Percentiles rank a stretch among this genome's conserved stretches.
These are phyloP conservation scores for Setophaga coronata DNA, from an alignment of 2,113 vertebrate species.

Conservation along the genomic window DNA sequence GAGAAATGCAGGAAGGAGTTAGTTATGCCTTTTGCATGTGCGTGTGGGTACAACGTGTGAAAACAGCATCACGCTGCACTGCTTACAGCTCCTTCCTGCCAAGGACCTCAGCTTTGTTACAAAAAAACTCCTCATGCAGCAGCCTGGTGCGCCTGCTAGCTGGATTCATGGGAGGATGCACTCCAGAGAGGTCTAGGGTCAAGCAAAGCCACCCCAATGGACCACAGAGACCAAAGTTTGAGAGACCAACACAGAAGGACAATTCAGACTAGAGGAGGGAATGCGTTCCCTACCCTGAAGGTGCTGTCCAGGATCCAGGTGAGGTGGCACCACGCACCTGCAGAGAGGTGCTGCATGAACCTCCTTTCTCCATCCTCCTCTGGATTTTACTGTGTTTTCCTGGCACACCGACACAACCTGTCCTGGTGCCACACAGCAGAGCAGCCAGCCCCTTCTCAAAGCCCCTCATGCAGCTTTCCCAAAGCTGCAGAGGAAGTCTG, in stretches of 20 bases:
- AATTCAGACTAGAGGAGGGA: neutral
- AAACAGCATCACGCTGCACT: neutral
- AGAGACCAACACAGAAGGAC: neutral
- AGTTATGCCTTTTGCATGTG: neutral
- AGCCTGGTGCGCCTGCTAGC: neutral
- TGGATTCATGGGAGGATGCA: neutral
- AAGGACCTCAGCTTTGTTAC: neutral
- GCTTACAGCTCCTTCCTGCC: neutral
- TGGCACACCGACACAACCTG: accelerated
- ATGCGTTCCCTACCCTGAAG: accelerated
- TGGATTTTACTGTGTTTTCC: neutral
- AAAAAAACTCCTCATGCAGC: neutral
- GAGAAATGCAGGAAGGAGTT: neutral
- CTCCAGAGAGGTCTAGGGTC: neutral
- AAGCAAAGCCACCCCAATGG: neutral
- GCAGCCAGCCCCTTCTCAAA: neutral
- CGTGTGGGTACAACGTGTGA: neutral
- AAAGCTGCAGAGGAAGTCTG: neutral
- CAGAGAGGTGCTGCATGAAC: neutral
- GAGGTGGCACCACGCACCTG: accelerated
- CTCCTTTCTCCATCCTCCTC: neutral
- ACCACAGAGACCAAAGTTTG: neutral
- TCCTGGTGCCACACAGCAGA: accelerated
- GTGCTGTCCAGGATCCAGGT: accelerated
- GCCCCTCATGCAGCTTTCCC: neutral